Conservation (phyloP, 2,113 vertebrate species). For the Coregonus clupeaformis region DNA sequence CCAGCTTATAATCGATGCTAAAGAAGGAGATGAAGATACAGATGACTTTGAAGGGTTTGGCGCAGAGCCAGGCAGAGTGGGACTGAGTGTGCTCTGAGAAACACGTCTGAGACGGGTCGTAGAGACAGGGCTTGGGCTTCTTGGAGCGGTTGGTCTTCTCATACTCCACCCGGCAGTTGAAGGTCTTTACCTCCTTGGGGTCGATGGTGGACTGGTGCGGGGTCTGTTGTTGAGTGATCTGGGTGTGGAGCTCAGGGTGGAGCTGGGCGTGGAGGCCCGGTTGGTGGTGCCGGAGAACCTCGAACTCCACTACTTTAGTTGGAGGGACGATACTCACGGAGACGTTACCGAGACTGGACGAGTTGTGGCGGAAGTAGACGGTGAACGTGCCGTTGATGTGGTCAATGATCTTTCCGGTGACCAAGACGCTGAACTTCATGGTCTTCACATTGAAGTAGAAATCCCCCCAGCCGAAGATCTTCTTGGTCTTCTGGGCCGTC, state of each 20-base stretch:
- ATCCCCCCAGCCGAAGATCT: slow-evolving; percentile 97
- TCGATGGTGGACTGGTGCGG: slow-evolving; percentile 84
- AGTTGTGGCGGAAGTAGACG: slow-evolving; percentile 96
- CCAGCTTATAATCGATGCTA: slow-evolving; percentile 97
- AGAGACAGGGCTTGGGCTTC: slow-evolving; percentile 93
- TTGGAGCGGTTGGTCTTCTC: slow-evolving; percentile 94
- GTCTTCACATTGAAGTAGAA: slow-evolving; percentile 96
- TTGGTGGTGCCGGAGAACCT: slow-evolving; percentile 73
- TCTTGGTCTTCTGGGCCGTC: slow-evolving; percentile 86
- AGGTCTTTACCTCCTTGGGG: slow-evolving; percentile 84
- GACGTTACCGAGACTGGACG: slow-evolving; percentile 91
- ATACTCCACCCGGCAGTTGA: slow-evolving; percentile 96
- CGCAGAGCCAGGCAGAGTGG: slow-evolving; percentile 93
- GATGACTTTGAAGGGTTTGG: slow-evolving; percentile 99
- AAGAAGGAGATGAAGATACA: slow-evolving; percentile 99
- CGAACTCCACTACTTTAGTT: slow-evolving; percentile 89
- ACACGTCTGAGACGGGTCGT: slow-evolving; percentile 93
- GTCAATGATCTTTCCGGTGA: slow-evolving; percentile 89
- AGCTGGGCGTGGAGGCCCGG: slow-evolving; percentile 58
- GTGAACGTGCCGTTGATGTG: slow-evolving; percentile 98
- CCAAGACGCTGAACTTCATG: slow-evolving; percentile 85
- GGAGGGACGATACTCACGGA: slow-evolving; percentile 93
- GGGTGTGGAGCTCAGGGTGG: slow-evolving; percentile 75
- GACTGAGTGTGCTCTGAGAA: slow-evolving; percentile 97
- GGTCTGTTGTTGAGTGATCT: slow-evolving; percentile 77